Evolutionary conservation across 2,113 vertebrate genomes (phyloP).

Genomic region (Cygnus atratus): DNA sequence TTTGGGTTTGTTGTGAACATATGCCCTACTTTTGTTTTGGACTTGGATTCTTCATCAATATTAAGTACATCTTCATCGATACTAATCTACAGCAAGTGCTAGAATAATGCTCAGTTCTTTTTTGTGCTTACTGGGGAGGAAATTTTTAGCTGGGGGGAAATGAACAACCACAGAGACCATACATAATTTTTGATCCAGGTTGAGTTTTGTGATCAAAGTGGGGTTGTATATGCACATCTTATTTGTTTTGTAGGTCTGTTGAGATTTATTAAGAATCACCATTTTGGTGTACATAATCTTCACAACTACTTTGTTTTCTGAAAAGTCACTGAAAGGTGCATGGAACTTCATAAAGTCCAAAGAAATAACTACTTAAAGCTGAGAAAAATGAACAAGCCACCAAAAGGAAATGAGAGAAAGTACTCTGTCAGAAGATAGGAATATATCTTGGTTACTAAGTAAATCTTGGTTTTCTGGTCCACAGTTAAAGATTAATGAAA

Average conservation of each 20-base stretch:
- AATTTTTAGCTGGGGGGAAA: neutral
- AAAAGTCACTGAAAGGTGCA: neutral
- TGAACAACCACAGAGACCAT: neutral
- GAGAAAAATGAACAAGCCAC: neutral
- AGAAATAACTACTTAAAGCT: neutral
- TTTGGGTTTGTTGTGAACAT: neutral
- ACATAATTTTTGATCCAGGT: neutral
- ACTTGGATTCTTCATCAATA: neutral
- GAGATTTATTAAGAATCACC: neutral
- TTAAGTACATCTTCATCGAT: neutral
- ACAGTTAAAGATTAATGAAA: neutral
- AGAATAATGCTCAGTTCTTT: neutral
- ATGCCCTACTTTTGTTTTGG: neutral
- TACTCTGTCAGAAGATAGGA: neutral
- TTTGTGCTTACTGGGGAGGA: neutral
- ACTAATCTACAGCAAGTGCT: neutral
- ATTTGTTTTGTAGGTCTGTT: neutral
- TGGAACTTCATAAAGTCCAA: neutral
- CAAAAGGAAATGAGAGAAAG: neutral
- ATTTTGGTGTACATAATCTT: neutral
- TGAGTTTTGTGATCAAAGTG: neutral
- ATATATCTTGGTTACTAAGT: neutral
- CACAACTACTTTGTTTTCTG: neutral
- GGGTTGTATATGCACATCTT: neutral
- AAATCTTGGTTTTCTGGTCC: neutral